Conservation (phyloP, 2,888 invertebrate genomes). For the Drosophila longiperda region DNA sequence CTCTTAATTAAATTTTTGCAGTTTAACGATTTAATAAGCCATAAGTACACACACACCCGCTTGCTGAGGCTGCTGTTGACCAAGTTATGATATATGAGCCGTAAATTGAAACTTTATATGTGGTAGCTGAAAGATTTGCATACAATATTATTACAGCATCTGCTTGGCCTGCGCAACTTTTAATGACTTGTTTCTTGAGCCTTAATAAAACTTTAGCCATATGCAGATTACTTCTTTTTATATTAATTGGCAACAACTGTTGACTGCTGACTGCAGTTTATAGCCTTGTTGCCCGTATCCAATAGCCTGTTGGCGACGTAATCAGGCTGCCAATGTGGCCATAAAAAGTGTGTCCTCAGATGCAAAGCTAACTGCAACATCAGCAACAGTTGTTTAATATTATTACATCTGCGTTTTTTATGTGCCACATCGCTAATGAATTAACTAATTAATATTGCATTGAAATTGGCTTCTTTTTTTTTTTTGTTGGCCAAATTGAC, state of each 20-base stretch:
- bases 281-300: not conserved
- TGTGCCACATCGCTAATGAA: constrained; percentile 63
- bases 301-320: constrained; percentile 54
- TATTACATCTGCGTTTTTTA: constrained; percentile 37
- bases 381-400: constrained; percentile 30
- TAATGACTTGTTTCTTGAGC: constrained; percentile 61
- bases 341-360: constrained; percentile 73
- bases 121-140: constrained; percentile 70
- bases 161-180: constrained; percentile 59
- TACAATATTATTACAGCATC: constrained; percentile 78
- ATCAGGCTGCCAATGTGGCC: constrained; percentile 51
- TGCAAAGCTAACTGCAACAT: constrained; percentile 26
- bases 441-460: constrained; percentile 65
- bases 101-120: constrained; percentile 77
- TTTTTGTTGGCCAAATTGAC: constrained; percentile 14
- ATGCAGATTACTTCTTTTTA: constrained; percentile 41
- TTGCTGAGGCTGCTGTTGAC: constrained; percentile 36
- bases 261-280: constrained; percentile 3
- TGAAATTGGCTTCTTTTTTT: constrained; percentile 24
- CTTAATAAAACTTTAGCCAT: constrained; percentile 55
- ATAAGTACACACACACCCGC: constrained; percentile 40
- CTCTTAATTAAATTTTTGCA: constrained; percentile 38
- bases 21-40: constrained; percentile 76
- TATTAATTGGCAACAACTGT: constrained; percentile 66
- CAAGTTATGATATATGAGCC: constrained; percentile 77